Conservation (phyloP, 1,140 invertebrate species). For the Drosophila chauvacae region DNA sequence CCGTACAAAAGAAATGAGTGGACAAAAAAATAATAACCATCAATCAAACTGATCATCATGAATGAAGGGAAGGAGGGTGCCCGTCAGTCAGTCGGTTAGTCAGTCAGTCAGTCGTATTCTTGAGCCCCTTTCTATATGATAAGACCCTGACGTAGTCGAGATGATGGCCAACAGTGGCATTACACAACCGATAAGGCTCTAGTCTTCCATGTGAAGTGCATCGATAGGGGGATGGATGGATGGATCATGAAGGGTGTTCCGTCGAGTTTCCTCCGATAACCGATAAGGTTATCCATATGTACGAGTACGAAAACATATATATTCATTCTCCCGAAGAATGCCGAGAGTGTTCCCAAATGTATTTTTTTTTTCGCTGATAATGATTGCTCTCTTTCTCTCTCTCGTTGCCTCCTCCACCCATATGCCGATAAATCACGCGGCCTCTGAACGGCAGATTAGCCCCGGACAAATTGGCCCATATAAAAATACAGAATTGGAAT, state of each 20-base stretch:
- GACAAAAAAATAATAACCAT: conserved; percentile 8
- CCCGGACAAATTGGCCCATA: conserved; percentile 54
- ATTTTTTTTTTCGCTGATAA: conserved; percentile 6
- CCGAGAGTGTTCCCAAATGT: not conserved
- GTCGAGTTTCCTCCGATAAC: conserved; percentile 1
- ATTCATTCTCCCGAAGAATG: conserved; percentile 2
- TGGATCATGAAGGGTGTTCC: conserved; percentile 15
- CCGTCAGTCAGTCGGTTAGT: not conserved
- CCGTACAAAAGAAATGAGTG: not conserved
- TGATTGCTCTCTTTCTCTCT: not conserved
- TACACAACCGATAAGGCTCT: conserved; percentile 45
- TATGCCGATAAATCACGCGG: conserved; percentile 60
- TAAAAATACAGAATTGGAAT: conserved; percentile 27
- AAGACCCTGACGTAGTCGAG: conserved; percentile 21
- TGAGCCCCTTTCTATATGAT: conserved; percentile 14
- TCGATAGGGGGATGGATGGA: conserved; percentile 12
- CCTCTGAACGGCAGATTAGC: conserved; percentile 53
- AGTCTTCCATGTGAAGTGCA: conserved; percentile 32
- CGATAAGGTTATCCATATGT: conserved; percentile 28
- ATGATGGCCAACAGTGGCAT: conserved; percentile 24
- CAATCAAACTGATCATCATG: conserved; percentile 27
- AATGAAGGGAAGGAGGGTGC: conserved; percentile 14
- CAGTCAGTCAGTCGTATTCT: not conserved
- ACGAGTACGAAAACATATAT: not conserved
- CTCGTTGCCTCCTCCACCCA: not conserved